Evolutionary conservation across 2,797 vertebrate species (phyloP), one percentile per base, ranked within the genome.

Genomic region (Alosa sapidissima): DNA sequence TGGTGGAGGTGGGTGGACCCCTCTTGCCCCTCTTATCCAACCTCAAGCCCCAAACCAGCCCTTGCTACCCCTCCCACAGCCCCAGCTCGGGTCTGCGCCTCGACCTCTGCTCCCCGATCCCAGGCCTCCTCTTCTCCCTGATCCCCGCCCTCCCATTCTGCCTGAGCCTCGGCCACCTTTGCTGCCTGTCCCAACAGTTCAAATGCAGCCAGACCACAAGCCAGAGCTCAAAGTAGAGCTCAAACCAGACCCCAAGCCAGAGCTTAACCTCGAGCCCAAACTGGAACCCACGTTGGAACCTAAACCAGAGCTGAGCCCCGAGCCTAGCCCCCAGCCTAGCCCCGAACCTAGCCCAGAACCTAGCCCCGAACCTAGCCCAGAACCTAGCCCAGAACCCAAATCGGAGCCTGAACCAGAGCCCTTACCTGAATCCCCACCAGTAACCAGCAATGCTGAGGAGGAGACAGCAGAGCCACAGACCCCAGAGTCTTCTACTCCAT

Each of bases 371-470:
- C 84, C 90, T 65, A 90, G 92, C 82, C 83, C 85, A 0, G 65
- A 84, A 1, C 45, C 86, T 72, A 81, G 24, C 5, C 87, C 89
- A 65, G 90, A 92, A 81, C 87, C 87, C 45, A 78, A 86, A 0
- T 21, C 84, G 16, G 45, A 85, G 55, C 52, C 54, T 6, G 85
- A 51, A 6, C 84, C 87, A 65, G 90, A 91, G 68, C 33, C 82
- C 48, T 89, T 89, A 82, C 58, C 62, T 86, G 89, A 58, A n/a
- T 81, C 94, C 84, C 95, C 65, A 36, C 36, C 68, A 41, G 68
- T 75, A 41, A 41, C 96, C 92, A 94, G 96, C 88, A 94, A 94
- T 92, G 96, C 95, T 84, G 95, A 97, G 92, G 96, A 95, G 92
- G 96, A 95, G 92, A 93, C 92, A 10, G 87, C 92, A 92, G 92